Conservation (phyloP, 1,140 invertebrate species). For the Meloidogyne floridensis region DNA sequence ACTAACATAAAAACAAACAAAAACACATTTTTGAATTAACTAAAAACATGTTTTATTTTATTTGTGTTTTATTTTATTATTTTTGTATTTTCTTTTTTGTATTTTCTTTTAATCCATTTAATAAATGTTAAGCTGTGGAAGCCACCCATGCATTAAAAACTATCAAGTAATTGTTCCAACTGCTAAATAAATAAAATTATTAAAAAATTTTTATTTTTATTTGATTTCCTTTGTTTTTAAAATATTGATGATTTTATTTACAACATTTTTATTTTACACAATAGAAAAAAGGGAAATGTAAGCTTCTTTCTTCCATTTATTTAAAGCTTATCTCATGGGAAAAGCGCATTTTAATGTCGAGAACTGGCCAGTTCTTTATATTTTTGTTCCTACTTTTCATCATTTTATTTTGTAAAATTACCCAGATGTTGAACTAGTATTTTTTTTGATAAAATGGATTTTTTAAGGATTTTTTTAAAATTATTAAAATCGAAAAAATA, state of each 20-base stretch:
- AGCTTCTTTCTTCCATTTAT: neutral
- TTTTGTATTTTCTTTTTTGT: too few relatives aligned
- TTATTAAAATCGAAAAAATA: neutral
- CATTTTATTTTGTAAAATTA: conserved; percentile 1
- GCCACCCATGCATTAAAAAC: too few relatives aligned
- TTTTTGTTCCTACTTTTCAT: neutral
- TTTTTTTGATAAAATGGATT: neutral
- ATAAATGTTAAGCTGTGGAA: too few relatives aligned
- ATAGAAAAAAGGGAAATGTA: neutral
- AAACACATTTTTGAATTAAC: too few relatives aligned
- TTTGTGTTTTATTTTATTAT: too few relatives aligned
- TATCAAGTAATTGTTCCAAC: too few relatives aligned
- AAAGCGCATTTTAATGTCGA: neutral
- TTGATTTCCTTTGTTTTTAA: neutral
- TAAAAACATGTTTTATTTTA: too few relatives aligned
- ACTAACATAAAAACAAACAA: too few relatives aligned
- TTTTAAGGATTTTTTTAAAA: neutral
- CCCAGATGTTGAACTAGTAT: neutral
- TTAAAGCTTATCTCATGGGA: conserved; percentile 6
- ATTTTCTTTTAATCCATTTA: too few relatives aligned
- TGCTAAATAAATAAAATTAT: too few relatives aligned
- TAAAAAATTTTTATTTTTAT: neutral
- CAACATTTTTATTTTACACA: neutral
- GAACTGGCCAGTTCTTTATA: neutral
- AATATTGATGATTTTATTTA: neutral